A percentile compares a stretch with the other conserved stretches of the same genome.
Evolutionary conservation across 2,888 invertebrate species (phyloP).

Genomic region (Abscondita cerata): DNA sequence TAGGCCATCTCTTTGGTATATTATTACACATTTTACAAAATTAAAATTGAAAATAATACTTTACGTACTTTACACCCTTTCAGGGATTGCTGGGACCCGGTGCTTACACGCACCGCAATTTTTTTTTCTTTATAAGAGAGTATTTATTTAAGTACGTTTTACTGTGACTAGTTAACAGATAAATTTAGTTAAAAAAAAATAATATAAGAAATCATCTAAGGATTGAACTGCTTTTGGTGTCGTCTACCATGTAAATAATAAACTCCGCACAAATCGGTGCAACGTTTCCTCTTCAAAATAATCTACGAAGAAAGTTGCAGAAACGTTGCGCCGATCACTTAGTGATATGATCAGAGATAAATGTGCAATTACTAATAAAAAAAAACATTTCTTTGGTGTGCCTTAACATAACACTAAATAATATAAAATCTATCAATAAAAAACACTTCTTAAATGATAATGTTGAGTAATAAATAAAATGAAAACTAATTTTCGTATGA

Average conservation of each 20-base stretch:
- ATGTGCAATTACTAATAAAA: constrained; percentile 43
- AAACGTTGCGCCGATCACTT: constrained; percentile 4
- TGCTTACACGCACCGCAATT: neutral
- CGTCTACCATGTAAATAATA: neutral
- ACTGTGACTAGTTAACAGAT: constrained; percentile 55
- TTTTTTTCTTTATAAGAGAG: constrained; percentile 1
- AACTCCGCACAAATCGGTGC: too few relatives aligned
- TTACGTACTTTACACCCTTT: constrained; percentile 33
- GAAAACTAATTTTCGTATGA: constrained; percentile 53
- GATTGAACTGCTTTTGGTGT: constrained; percentile 18
- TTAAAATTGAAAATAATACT: constrained; percentile 49
- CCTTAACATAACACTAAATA: constrained; percentile 53
- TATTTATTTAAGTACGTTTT: constrained; percentile 50
- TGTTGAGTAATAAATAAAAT: constrained; percentile 51
- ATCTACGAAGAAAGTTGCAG: neutral
- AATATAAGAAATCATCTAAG: constrained; percentile 5
- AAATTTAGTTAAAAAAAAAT: constrained; percentile 26
- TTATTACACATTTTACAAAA: constrained; percentile 60
- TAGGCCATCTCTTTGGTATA: constrained; percentile 59
- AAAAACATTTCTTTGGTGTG: constrained; percentile 58
- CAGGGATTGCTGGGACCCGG: constrained; percentile 1
- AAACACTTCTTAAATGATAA: constrained; percentile 50
- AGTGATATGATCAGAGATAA: constrained; percentile 48
- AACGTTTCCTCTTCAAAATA: neutral
- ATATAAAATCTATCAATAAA: constrained; percentile 50